phyloP scores from a whole-genome alignment of 2,113 vertebrate species.

The Sturnus vulgaris region DNA sequence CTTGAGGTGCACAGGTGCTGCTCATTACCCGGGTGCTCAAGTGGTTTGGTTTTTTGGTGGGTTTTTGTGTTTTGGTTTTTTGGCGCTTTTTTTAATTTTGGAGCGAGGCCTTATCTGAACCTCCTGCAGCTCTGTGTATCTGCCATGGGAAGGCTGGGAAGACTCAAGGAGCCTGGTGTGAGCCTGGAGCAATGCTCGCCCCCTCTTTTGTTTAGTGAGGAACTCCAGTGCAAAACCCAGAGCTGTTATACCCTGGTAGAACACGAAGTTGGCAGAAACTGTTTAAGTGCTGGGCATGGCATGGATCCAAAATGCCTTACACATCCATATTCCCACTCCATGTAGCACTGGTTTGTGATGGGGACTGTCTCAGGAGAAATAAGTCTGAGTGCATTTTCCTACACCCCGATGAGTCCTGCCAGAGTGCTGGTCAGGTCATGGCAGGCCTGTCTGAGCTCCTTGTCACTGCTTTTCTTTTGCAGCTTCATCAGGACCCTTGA shows the following conservation, averaged over 20 bases:
- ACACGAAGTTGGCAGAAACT: background rate
- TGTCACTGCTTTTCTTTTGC: background rate
- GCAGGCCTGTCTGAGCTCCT: background rate
- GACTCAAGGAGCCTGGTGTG: background rate
- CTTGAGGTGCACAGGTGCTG: constrained; percentile 53
- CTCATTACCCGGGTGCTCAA: constrained; percentile 4
- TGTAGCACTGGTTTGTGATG: background rate
- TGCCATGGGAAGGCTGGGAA: background rate
- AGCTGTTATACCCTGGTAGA: background rate
- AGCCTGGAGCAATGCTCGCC: background rate
- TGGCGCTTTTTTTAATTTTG: background rate
- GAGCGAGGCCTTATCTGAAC: constrained; percentile 28
- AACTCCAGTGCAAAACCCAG: background rate
- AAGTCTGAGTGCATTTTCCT: background rate
- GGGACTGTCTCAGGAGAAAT: background rate
- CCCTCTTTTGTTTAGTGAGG: background rate
- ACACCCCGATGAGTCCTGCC: rapidly evolving
- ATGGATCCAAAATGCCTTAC: background rate
- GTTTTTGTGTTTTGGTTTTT: background rate
- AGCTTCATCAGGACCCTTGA: background rate
- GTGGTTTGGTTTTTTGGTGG: background rate
- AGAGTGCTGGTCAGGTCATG: background rate
- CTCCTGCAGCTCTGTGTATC: background rate
- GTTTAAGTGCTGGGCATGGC: background rate
- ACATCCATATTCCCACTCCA: background rate